Percentiles rank a stretch among this genome's conserved stretches.
Evolutionary conservation across 2,888 invertebrate genomes (phyloP).

Genomic region (Smittia sp.): DNA sequence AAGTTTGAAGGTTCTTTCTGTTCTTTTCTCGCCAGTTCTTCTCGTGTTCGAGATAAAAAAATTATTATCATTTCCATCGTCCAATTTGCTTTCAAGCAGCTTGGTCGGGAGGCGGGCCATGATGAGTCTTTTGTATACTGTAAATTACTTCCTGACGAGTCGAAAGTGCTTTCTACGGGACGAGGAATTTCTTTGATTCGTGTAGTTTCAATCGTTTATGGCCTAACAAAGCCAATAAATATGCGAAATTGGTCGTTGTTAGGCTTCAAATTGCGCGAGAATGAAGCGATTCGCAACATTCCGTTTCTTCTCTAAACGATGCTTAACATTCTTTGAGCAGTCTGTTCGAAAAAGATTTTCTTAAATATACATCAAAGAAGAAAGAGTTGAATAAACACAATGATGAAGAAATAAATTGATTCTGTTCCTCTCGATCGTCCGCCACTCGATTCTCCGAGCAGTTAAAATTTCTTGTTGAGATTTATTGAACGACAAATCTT

Average conservation of each 20-base stretch:
- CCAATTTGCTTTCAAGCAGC: constrained; percentile 27
- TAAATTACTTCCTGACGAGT: not conserved
- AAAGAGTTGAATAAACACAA: not conserved
- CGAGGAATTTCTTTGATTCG: not conserved
- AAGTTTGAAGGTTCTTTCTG: constrained; percentile 22
- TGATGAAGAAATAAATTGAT: constrained; percentile 38
- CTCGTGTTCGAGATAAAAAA: constrained; percentile 28
- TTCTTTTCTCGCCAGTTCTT: not conserved
- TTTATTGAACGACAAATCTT: constrained; percentile 3
- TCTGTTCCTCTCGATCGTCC: not conserved
- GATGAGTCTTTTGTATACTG: not conserved
- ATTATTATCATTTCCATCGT: constrained; percentile 38
- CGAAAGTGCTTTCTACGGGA: not conserved
- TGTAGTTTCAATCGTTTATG: no score
- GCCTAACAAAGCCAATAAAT: no score
- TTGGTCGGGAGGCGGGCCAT: not conserved
- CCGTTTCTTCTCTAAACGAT: no score
- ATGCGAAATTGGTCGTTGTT: no score
- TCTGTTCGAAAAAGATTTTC: no score
- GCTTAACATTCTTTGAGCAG: no score
- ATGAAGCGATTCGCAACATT: no score
- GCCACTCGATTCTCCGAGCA: not conserved
- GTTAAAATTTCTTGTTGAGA: constrained; percentile 21
- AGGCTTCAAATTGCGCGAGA: no score
- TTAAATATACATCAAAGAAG: no score